Conservation (phyloP, 2,113 vertebrate genomes). For the Fulmarus glacialis region DNA sequence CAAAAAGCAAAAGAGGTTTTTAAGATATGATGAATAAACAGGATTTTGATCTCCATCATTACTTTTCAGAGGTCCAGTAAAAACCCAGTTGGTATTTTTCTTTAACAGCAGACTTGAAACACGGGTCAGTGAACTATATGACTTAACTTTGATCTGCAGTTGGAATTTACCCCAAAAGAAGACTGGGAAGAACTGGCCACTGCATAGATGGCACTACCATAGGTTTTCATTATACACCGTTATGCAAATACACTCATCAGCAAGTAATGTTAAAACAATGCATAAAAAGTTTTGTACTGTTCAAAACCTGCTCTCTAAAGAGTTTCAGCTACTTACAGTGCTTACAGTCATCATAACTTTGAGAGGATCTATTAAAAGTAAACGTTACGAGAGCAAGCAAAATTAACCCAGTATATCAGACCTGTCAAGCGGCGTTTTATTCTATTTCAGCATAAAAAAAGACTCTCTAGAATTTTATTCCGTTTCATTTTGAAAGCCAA, state of each 20-base stretch:
- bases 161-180: not conserved
- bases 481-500: not conserved
- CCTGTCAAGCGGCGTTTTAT: not conserved
- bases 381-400: not conserved
- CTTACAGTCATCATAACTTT: not conserved
- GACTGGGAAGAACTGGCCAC: not conserved
- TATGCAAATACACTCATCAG: not conserved
- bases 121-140: not conserved
- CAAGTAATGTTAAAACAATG: not conserved
- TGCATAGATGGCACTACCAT: not conserved
- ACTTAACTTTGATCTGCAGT: not conserved
- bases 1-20: not conserved
- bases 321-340: not conserved
- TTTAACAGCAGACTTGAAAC: not conserved
- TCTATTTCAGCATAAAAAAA: not conserved
- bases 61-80: not conserved
- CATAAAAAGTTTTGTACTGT: not conserved
- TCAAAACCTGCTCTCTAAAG: not conserved
- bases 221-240: not conserved
- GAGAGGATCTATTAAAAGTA: not conserved
- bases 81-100: not conserved
- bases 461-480: not conserved
- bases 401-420: conserved; percentile 18
- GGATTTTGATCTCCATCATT: not conserved
- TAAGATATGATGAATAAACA: not conserved